Percentiles rank a stretch among this genome's conserved stretches.
phyloP scores from a whole-genome alignment of 2,113 vertebrate genomes.

The Jaculus jaculus region DNA sequence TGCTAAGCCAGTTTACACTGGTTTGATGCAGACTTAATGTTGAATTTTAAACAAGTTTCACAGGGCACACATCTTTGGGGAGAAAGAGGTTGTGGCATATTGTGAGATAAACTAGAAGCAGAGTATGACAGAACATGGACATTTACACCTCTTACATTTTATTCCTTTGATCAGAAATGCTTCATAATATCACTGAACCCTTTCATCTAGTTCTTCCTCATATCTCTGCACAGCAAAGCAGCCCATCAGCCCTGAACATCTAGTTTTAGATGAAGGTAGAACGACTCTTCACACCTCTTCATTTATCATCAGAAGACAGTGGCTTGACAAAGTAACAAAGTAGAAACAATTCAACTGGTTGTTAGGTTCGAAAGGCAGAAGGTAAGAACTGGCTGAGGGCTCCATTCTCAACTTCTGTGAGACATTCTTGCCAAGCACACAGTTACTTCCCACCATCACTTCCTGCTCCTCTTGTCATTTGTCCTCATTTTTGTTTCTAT shows the following conservation, averaged over 20 bases:
- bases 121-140: not conserved
- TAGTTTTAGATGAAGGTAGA: not conserved
- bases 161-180: not conserved
- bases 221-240: not conserved
- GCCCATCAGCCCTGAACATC: not conserved
- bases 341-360: not conserved
- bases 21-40: not conserved
- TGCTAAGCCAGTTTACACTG: not conserved
- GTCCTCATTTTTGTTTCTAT: conserved; percentile 33
- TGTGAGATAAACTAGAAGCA: not conserved
- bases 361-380: not conserved
- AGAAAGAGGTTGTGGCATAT: not conserved
- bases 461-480: not conserved
- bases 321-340: conserved; percentile 11
- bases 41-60: not conserved
- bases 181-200: not conserved
- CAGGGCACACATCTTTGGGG: not conserved
- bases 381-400: not conserved
- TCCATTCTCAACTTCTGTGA: not conserved
- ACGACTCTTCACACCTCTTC: not conserved
- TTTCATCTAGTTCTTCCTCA: not conserved
- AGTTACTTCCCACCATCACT: not conserved
- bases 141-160: not conserved
- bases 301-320: not conserved
- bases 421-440: not conserved